These are phyloP conservation scores for Peromyscus polionotus DNA, from an alignment of 2,113 vertebrate genomes.

Conservation along the genomic window DNA sequence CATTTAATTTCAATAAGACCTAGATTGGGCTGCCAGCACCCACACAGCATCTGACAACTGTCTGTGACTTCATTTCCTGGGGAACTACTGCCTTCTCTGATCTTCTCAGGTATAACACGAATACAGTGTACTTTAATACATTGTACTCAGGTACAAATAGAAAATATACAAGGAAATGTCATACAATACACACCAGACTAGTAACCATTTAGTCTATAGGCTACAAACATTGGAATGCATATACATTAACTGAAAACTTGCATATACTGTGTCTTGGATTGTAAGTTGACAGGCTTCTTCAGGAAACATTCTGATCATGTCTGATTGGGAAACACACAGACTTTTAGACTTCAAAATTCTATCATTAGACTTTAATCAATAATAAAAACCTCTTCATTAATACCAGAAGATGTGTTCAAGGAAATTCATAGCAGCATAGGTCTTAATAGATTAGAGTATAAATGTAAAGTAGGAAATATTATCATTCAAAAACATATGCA, in stretches of 20 bases:
- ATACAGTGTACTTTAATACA: too few species aligned
- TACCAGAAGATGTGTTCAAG: neutral
- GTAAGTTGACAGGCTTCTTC: neutral
- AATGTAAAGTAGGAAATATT: neutral
- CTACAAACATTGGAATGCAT: neutral
- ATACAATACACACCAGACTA: neutral
- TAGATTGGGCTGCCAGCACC: neutral
- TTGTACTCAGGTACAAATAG: neutral
- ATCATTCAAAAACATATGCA: slow-evolving; percentile 10
- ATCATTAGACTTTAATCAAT: neutral
- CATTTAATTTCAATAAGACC: neutral
- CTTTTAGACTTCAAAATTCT: neutral
- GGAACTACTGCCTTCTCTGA: neutral
- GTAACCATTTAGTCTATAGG: neutral
- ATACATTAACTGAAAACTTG: neutral
- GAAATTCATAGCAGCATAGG: neutral
- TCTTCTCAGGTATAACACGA: too few species aligned
- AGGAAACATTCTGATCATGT: neutral
- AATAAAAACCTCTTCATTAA: slow-evolving; percentile 21
- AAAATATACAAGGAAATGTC: slow-evolving; percentile 19
- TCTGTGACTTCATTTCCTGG: neutral
- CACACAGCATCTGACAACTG: neutral
- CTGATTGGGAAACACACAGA: neutral
- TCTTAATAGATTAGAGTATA: neutral
- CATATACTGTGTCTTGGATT: neutral